These are phyloP conservation scores for Arothron firmamentum DNA, from an alignment of 2,113 vertebrate species.

Conservation along the genomic window DNA sequence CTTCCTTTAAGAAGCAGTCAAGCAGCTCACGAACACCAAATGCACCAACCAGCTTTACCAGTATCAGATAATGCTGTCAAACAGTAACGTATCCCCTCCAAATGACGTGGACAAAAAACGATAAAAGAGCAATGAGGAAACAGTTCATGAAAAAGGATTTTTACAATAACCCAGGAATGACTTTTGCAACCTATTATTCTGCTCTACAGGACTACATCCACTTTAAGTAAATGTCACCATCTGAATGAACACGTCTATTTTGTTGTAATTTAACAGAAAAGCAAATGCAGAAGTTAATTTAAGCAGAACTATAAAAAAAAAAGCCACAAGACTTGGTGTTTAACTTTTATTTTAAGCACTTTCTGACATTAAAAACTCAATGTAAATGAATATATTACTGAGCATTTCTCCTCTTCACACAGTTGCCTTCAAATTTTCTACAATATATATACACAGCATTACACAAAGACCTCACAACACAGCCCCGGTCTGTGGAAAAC, in stretches of 20 bases:
- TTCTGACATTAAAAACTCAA: conserved; percentile 59
- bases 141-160: too few species aligned
- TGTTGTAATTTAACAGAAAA: too few species aligned
- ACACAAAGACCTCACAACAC: conserved; percentile 37
- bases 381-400: conserved; percentile 56
- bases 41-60: too few species aligned
- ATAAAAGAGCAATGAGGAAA: too few species aligned
- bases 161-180: too few species aligned
- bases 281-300: not conserved
- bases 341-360: conserved; percentile 55
- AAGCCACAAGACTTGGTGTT: conserved; percentile 14
- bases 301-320: not conserved
- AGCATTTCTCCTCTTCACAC: conserved; percentile 25
- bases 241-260: too few species aligned
- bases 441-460: conserved; percentile 52
- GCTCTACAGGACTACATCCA: too few species aligned
- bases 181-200: not conserved
- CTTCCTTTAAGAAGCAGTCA: too few species aligned
- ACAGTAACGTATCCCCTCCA: not conserved
- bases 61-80: not conserved
- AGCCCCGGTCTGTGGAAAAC: conserved; percentile 14
- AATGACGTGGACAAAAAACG: too few species aligned
- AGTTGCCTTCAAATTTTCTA: conserved; percentile 43
- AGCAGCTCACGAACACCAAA: too few species aligned
- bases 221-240: too few species aligned